Percentiles rank a stretch among this genome's conserved stretches.
These are phyloP conservation scores for Leguminivora glycinivorella DNA, from an alignment of 1,140 invertebrate species.

Conservation along the genomic window DNA sequence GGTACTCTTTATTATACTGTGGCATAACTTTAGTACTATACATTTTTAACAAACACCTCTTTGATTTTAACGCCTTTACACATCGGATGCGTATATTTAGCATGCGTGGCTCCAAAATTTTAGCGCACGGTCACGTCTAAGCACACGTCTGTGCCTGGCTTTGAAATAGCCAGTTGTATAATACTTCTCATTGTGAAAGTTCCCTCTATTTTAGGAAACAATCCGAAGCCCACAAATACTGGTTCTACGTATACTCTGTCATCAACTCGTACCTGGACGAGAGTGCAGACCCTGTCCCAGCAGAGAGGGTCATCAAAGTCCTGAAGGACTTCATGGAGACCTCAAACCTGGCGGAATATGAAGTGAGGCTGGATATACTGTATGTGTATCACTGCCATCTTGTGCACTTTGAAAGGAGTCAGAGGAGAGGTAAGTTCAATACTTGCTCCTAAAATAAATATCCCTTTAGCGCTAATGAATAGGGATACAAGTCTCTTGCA, in stretches of 20 bases:
- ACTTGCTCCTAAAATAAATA: too few relatives aligned
- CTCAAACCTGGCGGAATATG: conserved; percentile 91
- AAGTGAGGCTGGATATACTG: conserved; percentile 88
- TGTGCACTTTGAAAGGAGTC: conserved; percentile 75
- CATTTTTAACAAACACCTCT: too few relatives aligned
- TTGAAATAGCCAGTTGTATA: too few relatives aligned
- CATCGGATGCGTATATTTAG: too few relatives aligned
- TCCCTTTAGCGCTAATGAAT: too few relatives aligned
- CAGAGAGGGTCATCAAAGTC: conserved; percentile 75
- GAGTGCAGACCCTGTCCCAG: conserved; percentile 32
- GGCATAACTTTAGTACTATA: too few relatives aligned
- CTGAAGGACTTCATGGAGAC: conserved; percentile 92
- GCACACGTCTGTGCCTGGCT: too few relatives aligned
- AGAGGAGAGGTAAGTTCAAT: conserved; percentile 68
- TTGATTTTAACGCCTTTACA: too few relatives aligned
- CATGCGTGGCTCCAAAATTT: too few relatives aligned
- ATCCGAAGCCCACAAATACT: conserved; percentile 88
- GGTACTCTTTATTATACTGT: too few relatives aligned
- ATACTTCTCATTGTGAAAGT: neutral
- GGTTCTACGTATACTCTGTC: conserved; percentile 92
- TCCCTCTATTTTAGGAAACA: conserved; percentile 75
- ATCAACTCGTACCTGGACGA: conserved; percentile 74
- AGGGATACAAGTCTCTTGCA: too few relatives aligned
- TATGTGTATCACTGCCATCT: conserved; percentile 88
- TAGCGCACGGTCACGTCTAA: too few relatives aligned